These are phyloP conservation scores for Mormoops blainvillei DNA, from an alignment of 2,113 vertebrate species.

Conservation along the genomic window DNA sequence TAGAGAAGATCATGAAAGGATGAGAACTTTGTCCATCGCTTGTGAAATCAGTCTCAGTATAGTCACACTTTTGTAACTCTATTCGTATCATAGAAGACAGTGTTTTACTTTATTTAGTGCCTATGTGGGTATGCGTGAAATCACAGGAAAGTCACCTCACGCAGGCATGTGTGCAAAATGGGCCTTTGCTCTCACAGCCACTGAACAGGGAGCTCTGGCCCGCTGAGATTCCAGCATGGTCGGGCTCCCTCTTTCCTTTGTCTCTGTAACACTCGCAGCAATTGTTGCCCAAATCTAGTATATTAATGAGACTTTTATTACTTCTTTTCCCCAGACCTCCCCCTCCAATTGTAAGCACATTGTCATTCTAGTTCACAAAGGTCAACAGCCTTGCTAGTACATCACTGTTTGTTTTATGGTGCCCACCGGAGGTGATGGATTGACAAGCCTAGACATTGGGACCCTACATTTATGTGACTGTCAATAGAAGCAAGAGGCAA, in stretches of 20 bases:
- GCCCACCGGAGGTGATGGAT: neutral
- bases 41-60: neutral
- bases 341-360: neutral
- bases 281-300: neutral
- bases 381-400: slow-evolving; percentile 14
- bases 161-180: neutral
- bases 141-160: neutral
- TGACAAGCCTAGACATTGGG: neutral
- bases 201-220: neutral
- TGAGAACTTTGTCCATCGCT: neutral
- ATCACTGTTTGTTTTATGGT: neutral
- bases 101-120: neutral
- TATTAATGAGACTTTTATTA: slow-evolving; percentile 17
- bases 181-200: neutral
- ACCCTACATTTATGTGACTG: neutral
- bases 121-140: neutral
- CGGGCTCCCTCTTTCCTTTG: neutral
- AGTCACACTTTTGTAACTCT: neutral
- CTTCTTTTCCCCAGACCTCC: neutral
- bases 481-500: neutral
- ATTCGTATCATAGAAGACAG: neutral
- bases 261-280: neutral
- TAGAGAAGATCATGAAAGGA: neutral
- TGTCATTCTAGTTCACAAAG: slow-evolving; percentile 21
- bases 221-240: slow-evolving; percentile 1